phyloP scores from a whole-genome alignment of 2,113 vertebrate species.

The Orientallactaga bullata region DNA sequence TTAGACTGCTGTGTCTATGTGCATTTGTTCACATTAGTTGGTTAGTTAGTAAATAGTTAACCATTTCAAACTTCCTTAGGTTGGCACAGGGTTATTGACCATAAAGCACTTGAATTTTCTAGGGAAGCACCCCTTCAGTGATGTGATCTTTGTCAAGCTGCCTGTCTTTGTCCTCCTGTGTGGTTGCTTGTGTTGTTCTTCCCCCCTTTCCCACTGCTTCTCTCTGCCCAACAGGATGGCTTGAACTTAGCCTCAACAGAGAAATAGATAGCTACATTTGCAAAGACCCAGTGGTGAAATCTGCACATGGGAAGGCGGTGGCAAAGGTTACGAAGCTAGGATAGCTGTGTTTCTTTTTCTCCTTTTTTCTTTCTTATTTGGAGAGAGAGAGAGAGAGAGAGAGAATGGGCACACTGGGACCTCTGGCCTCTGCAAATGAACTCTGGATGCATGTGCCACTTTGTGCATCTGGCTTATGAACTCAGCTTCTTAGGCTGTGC shows the following conservation, averaged over 20 bases:
- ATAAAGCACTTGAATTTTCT: constrained; percentile 32
- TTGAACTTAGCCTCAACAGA: constrained; percentile 34
- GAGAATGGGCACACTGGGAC: too few species aligned
- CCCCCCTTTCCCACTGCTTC: constrained; percentile 24
- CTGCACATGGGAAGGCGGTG: constrained; percentile 34
- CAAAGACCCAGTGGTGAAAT: constrained; percentile 51
- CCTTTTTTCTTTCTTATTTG: too few species aligned
- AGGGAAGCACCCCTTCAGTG: neutral
- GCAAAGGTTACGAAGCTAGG: neutral
- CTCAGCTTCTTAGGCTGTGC: too few species aligned
- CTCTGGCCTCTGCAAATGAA: too few species aligned
- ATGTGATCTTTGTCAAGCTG: constrained; percentile 55
- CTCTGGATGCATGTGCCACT: too few species aligned
- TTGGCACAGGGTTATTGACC: constrained; percentile 55
- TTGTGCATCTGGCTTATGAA: too few species aligned
- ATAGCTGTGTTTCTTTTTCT: too few species aligned
- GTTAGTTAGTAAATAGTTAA: constrained; percentile 57
- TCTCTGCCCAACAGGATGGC: neutral
- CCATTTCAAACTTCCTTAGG: constrained; percentile 56
- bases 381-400: too few species aligned
- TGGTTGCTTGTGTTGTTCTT: constrained; percentile 66
- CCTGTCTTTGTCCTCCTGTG: neutral
- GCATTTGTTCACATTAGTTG: constrained; percentile 28
- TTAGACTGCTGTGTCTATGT: constrained; percentile 31
- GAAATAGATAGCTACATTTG: constrained; percentile 55